Conservation (phyloP, 2,113 vertebrate genomes). For the Larimichthys polyactis region DNA sequence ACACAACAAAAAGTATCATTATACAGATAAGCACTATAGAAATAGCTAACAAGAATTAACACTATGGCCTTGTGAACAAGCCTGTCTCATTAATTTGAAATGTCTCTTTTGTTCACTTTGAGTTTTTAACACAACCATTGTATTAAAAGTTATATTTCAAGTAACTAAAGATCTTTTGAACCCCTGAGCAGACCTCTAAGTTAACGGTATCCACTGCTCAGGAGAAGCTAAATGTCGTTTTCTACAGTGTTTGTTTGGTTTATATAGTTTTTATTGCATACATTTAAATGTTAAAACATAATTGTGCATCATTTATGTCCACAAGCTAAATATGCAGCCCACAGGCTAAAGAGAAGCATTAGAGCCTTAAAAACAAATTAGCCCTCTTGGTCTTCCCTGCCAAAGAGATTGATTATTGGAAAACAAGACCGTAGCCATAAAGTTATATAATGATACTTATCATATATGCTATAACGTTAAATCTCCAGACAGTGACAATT, state of each 20-base stretch:
- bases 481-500: no score
- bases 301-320: conserved; percentile 7
- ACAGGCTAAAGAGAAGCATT: neutral
- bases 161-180: neutral
- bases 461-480: no score
- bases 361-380: neutral
- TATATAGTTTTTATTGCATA: neutral
- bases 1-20: conserved; percentile 9
- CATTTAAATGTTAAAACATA: neutral
- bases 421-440: conserved; percentile 14
- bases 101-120: no score
- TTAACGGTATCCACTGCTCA: neutral
- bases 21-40: conserved; percentile 26
- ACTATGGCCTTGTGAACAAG: neutral
- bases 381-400: neutral
- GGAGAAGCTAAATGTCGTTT: neutral
- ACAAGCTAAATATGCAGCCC: conserved; percentile 10
- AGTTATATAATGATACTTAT: neutral
- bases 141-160: conserved; percentile 7
- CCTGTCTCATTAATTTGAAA: no score
- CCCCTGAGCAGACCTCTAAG: neutral
- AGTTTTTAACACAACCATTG: neutral
- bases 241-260: neutral
- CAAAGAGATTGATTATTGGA: neutral
- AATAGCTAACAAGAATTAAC: conserved; percentile 20